phyloP scores from a whole-genome alignment of 2,113 vertebrate genomes.

The Entomyzon cyanotis region DNA sequence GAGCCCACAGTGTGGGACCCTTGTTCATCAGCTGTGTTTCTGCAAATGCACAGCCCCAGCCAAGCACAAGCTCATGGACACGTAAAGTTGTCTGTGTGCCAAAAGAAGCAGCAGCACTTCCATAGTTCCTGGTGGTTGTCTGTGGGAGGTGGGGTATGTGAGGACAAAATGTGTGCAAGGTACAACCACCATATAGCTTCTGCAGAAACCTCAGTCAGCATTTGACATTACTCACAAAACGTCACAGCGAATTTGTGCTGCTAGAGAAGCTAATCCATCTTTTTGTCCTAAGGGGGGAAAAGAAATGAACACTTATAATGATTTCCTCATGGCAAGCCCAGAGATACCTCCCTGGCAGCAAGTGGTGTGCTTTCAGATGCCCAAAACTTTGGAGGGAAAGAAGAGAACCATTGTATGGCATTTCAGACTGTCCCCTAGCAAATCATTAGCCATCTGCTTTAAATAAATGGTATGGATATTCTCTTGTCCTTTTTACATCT shows the following conservation, averaged over 20 bases:
- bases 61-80: accelerated
- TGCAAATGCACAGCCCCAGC: too few species aligned
- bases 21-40: background rate
- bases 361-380: background rate
- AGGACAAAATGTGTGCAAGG: background rate
- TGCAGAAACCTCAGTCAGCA: background rate
- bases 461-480: background rate
- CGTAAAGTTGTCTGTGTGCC: background rate
- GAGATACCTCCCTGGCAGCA: background rate
- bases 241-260: background rate
- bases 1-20: background rate
- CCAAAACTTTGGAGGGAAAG: background rate
- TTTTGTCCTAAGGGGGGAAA: background rate
- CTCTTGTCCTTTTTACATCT: background rate
- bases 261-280: background rate
- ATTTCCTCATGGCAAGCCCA: background rate
- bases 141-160: too few species aligned
- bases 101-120: background rate
- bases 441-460: background rate
- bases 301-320: background rate
- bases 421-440: background rate
- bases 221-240: background rate
- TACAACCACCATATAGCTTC: background rate
- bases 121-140: background rate
- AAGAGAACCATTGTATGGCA: accelerated